Evolutionary conservation across 2,113 vertebrate genomes (phyloP), one percentile per base, ranked within the genome.

Genomic region (Caretta caretta): DNA sequence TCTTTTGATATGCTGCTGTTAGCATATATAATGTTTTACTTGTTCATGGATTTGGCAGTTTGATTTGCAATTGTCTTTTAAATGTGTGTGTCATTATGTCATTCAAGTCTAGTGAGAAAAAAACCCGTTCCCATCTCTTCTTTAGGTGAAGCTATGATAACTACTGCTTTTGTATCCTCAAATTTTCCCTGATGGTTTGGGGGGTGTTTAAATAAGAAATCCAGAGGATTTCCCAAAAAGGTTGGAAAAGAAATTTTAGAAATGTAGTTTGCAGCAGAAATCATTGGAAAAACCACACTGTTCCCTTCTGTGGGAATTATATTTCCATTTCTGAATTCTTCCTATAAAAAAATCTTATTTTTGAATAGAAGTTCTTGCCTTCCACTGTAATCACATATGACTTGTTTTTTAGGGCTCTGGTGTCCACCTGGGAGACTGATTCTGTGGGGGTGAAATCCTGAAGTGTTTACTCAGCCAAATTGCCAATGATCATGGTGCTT

Each of bases 1-100:
- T 87, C 96, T 94, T 54, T 97, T 96, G 86, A 92, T 93, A 93
- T 96, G 96, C 92, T 86, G 56, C 90, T 90, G 92, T 85, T 96
- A 86, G 76, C 54, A 24, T 57, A 65, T 89, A 75, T 93, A 93
- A 95, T 85, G 81, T 90, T 92, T 96, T 97, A 87, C 83, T 96
- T 89, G 6, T 2, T 75, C 62, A 50, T 49, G 10, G 83, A 65
- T 93, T 91, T 90, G 95, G 76, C 89, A 89, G 96, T 95, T 97
- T 94, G 96, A 91, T 98, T 92, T 95, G 90, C 92, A 51, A 38
- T 92, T 96, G 89, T 83, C 92, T 95, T 94, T 90, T 85, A 95
- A 94, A 96, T 95, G 94, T 50, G 88, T 80, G 51, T 94, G 93
- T 93, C 72, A 86, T 79, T 94, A 82, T 86, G 87, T 86, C 92